Conservation (phyloP, 2,797 vertebrate species). For the Cyprinodon diabolis region DNA sequence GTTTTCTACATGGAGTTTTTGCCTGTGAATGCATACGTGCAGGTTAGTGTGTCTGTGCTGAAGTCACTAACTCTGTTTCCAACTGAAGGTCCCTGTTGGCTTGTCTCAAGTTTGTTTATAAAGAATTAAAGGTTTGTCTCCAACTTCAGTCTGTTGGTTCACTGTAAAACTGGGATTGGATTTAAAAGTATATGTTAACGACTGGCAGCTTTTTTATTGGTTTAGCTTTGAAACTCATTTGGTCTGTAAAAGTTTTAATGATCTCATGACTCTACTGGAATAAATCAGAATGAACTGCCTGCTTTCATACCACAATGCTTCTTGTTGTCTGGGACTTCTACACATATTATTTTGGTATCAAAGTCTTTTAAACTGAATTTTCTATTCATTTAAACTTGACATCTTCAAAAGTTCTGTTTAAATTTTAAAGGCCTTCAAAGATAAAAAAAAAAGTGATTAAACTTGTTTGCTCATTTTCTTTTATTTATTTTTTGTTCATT, state of each 20-base stretch:
- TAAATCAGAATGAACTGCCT: neutral
- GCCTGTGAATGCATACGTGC: conserved; percentile 25
- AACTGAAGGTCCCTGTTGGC: conserved; percentile 8
- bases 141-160: conserved; percentile 13
- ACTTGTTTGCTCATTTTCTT: neutral
- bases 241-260: neutral
- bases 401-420: neutral
- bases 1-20: conserved; percentile 39
- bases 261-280: neutral
- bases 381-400: neutral
- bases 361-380: neutral
- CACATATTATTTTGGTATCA: neutral
- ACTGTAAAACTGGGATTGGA: conserved; percentile 8
- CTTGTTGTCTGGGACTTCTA: neutral
- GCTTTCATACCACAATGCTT: no score
- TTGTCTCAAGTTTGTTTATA: conserved; percentile 6
- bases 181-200: neutral
- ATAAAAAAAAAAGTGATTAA: no score
- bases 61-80: conserved; percentile 12
- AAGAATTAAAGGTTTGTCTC: conserved; percentile 18
- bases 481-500: neutral
- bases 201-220: neutral
- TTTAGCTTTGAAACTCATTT: neutral
- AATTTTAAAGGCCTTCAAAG: no score
- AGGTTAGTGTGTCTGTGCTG: conserved; percentile 27